phyloP scores from a whole-genome alignment of 92 coral and sea anemone species.

The Siderastrea siderea region DNA sequence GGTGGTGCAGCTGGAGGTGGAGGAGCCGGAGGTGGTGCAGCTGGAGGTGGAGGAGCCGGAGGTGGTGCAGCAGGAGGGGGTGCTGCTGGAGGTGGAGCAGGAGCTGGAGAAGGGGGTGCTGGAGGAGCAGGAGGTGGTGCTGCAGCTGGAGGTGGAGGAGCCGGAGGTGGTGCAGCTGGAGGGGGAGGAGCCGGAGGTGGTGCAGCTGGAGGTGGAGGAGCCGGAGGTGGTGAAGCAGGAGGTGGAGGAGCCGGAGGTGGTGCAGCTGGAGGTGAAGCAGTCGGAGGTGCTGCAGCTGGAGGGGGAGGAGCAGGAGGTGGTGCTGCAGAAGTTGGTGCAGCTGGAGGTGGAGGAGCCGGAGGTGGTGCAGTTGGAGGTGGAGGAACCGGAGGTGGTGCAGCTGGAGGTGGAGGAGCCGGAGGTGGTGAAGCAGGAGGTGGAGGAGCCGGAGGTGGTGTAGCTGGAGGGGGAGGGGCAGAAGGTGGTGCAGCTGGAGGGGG shows the following conservation, averaged over 20 bases:
- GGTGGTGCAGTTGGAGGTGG: conserved; percentile 26
- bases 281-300: conserved; percentile 17
- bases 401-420: conserved; percentile 16
- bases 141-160: conserved; percentile 44
- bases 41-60: conserved; percentile 1
- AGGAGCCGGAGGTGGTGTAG: conserved; percentile 12
- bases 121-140: conserved; percentile 4
- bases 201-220: conserved; percentile 26
- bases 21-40: not conserved
- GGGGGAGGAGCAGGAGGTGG: conserved; percentile 33
- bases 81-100: not conserved
- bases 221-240: conserved; percentile 24
- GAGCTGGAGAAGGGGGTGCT: not conserved
- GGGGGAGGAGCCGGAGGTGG: conserved; percentile 4
- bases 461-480: not conserved
- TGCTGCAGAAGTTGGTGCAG: conserved; percentile 8
- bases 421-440: conserved; percentile 28
- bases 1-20: conserved; percentile 14
- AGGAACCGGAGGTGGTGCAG: conserved; percentile 18
- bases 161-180: conserved; percentile 32
- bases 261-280: conserved; percentile 29
- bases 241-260: conserved; percentile 41
- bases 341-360: not conserved
- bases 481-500: conserved; percentile 21
- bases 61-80: not conserved